phyloP scores from a whole-genome alignment of 1,140 invertebrate species.

The Varroa destructor region DNA sequence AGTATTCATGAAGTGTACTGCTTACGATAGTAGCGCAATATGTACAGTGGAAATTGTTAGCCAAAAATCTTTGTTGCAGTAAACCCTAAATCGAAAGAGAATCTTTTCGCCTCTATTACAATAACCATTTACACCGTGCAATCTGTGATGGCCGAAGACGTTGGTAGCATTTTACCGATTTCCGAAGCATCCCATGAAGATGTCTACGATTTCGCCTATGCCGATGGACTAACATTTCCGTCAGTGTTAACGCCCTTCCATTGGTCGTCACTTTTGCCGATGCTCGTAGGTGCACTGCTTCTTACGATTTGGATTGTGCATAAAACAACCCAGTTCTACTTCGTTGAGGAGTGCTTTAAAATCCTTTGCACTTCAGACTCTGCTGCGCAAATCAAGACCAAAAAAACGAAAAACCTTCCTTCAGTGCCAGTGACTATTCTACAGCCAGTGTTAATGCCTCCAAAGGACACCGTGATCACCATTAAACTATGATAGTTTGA shows the following conservation, averaged over 20 bases:
- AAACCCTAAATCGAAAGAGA: no score
- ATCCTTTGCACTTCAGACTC: not conserved
- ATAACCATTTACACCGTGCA: no score
- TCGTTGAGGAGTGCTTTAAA: constrained; percentile 4
- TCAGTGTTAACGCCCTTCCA: constrained; percentile 21
- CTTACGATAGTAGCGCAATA: no score
- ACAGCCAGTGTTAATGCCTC: constrained; percentile 18
- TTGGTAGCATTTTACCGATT: no score
- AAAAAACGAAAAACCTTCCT: constrained; percentile 16
- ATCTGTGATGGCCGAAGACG: no score
- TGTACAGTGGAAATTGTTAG: no score
- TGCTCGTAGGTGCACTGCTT: constrained; percentile 17
- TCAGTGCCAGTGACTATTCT: not conserved
- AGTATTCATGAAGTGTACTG: no score
- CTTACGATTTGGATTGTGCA: constrained; percentile 18
- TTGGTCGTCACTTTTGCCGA: constrained; percentile 10
- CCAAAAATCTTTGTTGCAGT: no score
- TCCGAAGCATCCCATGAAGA: not conserved
- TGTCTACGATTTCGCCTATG: constrained; percentile 25
- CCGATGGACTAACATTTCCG: constrained; percentile 14
- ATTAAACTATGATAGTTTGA: not conserved
- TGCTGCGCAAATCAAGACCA: not conserved
- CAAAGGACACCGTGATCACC: constrained; percentile 1
- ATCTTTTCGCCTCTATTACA: no score
- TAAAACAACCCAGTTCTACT: constrained; percentile 5